Evolutionary conservation across 2,888 invertebrate species (phyloP).

Genomic region (Hymenopus coronatus): DNA sequence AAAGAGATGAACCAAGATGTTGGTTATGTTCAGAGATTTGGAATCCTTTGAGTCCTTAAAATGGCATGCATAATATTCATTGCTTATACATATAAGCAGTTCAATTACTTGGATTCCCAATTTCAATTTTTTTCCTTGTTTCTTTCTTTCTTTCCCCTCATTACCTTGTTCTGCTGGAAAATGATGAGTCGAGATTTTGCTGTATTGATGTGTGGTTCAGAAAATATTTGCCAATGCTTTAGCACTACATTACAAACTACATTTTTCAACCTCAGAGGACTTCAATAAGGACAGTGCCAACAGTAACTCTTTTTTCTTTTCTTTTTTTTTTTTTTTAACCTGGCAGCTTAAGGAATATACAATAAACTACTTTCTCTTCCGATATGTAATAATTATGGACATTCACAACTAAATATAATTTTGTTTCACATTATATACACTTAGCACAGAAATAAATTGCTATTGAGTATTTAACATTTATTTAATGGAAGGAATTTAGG

Average conservation of each 20-base stretch:
- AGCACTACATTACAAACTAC: background rate
- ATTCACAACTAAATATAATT: background rate
- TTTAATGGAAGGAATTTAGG: background rate
- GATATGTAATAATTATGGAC: background rate
- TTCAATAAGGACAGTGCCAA: background rate
- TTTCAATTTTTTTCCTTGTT: too few relatives aligned
- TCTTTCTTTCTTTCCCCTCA: too few relatives aligned
- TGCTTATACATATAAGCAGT: too few relatives aligned
- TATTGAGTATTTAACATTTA: background rate
- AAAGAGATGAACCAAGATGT: too few relatives aligned
- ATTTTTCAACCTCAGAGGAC: background rate
- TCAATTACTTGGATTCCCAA: too few relatives aligned
- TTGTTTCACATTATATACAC: background rate
- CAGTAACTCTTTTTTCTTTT: background rate
- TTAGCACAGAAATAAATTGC: background rate
- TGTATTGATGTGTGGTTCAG: background rate
- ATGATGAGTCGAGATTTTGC: too few relatives aligned
- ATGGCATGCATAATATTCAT: too few relatives aligned
- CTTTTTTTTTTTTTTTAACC: background rate
- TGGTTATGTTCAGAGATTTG: too few relatives aligned
- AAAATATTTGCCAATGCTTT: background rate
- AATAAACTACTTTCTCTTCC: background rate
- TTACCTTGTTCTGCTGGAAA: too few relatives aligned
- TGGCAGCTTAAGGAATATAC: background rate
- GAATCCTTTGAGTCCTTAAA: too few relatives aligned